Evolutionary conservation across 2,113 vertebrate genomes (phyloP).

Genomic region (Tauraco erythrolophus): DNA sequence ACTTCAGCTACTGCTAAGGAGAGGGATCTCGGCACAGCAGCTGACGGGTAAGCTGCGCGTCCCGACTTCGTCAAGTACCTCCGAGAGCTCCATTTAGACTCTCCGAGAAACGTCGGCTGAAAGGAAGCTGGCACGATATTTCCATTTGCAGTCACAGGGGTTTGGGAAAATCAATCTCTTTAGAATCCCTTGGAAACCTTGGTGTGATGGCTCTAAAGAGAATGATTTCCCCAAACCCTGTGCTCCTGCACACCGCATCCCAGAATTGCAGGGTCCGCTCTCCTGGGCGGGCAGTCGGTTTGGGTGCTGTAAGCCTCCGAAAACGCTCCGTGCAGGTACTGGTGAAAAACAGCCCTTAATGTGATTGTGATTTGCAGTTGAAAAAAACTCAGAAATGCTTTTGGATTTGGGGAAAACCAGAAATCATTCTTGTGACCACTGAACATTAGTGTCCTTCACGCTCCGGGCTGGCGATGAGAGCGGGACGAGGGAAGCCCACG

Average conservation of each 20-base stretch:
- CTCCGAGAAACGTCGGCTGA: not conserved
- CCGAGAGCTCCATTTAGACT: not conserved
- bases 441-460: fast-evolving
- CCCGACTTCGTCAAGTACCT: not conserved
- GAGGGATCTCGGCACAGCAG: not conserved
- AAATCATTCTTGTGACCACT: not conserved
- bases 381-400: not conserved
- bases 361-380: not conserved
- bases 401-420: not conserved
- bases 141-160: not conserved
- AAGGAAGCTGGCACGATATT: not conserved
- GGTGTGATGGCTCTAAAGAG: not conserved
- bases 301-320: not conserved
- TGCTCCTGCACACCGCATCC: not conserved
- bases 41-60: not conserved
- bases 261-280: not conserved
- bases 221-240: not conserved
- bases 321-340: not conserved
- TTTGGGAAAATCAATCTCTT: slow-evolving; percentile 16
- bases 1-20: not conserved
- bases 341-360: not conserved
- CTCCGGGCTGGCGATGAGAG: not conserved
- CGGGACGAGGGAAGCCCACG: fast-evolving
- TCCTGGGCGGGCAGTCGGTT: not conserved
- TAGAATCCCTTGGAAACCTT: slow-evolving; percentile 10